A percentile compares a stretch with the other conserved stretches of the same genome.
Evolutionary conservation across 2,797 vertebrate species (phyloP).

Genomic region (Halcyon leucocephala): DNA sequence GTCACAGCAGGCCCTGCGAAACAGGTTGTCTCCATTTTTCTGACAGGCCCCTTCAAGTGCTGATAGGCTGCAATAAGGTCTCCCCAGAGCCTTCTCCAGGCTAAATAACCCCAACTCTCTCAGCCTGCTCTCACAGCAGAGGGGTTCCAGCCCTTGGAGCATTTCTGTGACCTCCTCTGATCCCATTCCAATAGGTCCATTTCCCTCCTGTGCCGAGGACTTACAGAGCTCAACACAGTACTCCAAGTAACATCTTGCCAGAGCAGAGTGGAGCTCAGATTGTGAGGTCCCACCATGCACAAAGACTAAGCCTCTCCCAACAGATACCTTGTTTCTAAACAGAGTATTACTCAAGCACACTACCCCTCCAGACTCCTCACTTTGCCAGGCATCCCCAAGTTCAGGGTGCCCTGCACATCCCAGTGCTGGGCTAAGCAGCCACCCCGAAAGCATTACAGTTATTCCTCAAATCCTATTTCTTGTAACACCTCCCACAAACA

Average conservation of each 20-base stretch:
- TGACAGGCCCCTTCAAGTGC: background rate
- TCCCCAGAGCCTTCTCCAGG: background rate
- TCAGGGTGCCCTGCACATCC: background rate
- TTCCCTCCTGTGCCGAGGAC: too few relatives aligned
- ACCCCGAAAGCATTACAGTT: too few relatives aligned
- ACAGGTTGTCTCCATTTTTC: background rate
- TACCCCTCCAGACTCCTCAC: background rate
- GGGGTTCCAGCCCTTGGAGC: too few relatives aligned
- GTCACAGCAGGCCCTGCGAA: background rate
- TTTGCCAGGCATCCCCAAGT: background rate
- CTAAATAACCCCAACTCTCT: too few relatives aligned
- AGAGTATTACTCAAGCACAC: background rate
- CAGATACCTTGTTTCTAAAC: background rate
- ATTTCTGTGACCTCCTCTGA: too few relatives aligned
- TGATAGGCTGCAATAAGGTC: background rate
- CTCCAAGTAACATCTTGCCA: too few relatives aligned
- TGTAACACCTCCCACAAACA: fast-evolving
- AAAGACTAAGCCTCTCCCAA: background rate
- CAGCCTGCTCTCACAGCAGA: too few relatives aligned
- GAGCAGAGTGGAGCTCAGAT: background rate
- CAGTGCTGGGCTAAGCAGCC: background rate
- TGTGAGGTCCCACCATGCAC: fast-evolving
- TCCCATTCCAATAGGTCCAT: too few relatives aligned
- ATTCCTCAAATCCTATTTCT: background rate
- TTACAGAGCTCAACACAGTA: too few relatives aligned